Evolutionary conservation across 2,797 vertebrate species (phyloP).

Genomic region (Hafferia zeledoni): DNA sequence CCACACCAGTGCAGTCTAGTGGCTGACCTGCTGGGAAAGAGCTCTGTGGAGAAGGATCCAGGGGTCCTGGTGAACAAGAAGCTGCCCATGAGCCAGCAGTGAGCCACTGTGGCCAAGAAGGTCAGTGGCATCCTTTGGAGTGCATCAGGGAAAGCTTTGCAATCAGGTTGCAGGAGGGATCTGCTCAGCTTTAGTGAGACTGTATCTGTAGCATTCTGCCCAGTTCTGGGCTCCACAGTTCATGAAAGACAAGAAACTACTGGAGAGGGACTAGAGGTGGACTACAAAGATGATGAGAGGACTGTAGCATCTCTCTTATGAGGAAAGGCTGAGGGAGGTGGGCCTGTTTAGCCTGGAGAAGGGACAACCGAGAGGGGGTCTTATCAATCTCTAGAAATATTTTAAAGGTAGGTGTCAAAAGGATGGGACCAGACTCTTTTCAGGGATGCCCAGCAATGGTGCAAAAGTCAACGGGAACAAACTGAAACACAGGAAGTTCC

Average conservation of each 20-base stretch:
- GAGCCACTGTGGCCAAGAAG: not conserved
- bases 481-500: not conserved
- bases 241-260: not conserved
- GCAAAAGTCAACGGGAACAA: not conserved
- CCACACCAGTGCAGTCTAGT: no score
- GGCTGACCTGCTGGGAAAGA: not conserved
- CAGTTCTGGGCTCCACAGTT: not conserved
- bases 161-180: not conserved
- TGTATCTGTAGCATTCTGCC: not conserved
- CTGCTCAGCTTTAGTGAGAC: not conserved
- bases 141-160: not conserved
- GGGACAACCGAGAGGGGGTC: not conserved
- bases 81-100: not conserved
- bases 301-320: not conserved
- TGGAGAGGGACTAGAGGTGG: no score
- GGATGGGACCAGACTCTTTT: not conserved
- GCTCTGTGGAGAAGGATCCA: not conserved
- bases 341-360: not conserved
- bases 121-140: not conserved
- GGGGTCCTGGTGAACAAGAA: not conserved
- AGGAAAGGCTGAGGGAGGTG: not conserved
- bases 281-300: not conserved
- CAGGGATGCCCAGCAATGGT: accelerated
- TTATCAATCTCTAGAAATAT: no score
- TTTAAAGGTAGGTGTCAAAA: not conserved